Evolutionary conservation across 2,888 invertebrate species (phyloP), one percentile per base, ranked within the genome.

Genomic region (Macrophya alboannulata): DNA sequence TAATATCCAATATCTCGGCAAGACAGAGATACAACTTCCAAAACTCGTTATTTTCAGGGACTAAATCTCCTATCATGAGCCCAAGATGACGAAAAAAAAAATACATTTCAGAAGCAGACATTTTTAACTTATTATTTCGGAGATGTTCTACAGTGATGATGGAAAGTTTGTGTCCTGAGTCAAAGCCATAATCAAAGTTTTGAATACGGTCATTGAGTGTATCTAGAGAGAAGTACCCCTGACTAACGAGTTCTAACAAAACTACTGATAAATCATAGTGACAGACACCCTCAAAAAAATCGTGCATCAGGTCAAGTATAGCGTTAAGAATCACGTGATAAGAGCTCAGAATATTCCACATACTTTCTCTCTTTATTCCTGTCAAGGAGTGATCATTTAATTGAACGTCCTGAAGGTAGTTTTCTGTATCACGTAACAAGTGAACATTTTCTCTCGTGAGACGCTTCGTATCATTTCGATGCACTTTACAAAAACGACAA

Each of bases 261-360:
- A 88, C 79, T 85, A 84, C 37, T 65, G 79, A 40, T 12, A 88
- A 43, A 37, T 87, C 88, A 15, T 79, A 51, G 48, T 71, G 17
- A 84, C 86, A 86, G 1, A 88, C 85, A 45, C 88, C 88, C 48
- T 87, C 86, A 79, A 86, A 88, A 5, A 88, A 59, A 79, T 88
- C 88, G 76, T 88, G 87, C 62, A 84, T 83, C 12, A 87, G 51
- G 45, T 87, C 87, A 15, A 85, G 51, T 71, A 74, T 62, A 71
- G 43, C 40, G 51, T 86, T 86, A 37, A 55, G 55, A 84, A 82
- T 85, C 3, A 86, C 74, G 68, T 88, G 87, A 74, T 82, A 88
- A 10, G 72, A 74, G 51, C 51, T 21, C 8, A 88, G 55, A 17
- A 71, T 40, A 85, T 88, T 86, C 81, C 82, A 88, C 45, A 87